A percentile compares a stretch with the other conserved stretches of the same genome.
Evolutionary conservation across 2,113 vertebrate species (phyloP).

Genomic region (Pseudopodoces humilis): DNA sequence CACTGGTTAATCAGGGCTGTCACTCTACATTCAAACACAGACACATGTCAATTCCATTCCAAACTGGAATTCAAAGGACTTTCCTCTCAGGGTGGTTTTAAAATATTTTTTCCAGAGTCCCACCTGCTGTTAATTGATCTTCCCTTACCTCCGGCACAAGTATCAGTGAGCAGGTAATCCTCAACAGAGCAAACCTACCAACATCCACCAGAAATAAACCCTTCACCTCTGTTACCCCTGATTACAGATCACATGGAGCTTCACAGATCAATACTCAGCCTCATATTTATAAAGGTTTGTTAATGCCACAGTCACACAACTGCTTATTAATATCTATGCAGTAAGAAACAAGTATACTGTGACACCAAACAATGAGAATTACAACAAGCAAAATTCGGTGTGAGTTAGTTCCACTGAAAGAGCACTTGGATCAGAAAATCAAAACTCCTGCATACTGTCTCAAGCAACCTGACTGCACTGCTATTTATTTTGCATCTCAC

Average conservation of each 20-base stretch:
- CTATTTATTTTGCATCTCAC: not conserved
- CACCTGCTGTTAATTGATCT: not conserved
- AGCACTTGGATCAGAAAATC: not conserved
- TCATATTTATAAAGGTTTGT: not conserved
- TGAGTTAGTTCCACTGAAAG: not conserved
- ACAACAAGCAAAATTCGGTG: not conserved
- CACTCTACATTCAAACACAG: not conserved
- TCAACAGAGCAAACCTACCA: not conserved
- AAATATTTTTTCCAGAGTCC: not conserved
- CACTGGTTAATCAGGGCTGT: not conserved
- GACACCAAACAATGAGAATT: rapidly evolving
- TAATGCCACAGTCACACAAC: not conserved
- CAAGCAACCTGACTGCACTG: not conserved
- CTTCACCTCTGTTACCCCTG: not conserved
- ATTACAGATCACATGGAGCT: not conserved
- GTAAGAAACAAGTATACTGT: not conserved
- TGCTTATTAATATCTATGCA: not conserved
- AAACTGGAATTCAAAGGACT: not conserved
- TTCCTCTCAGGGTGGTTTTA: not conserved
- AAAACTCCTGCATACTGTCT: not conserved
- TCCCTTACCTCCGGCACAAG: not conserved
- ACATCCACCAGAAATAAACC: not conserved
- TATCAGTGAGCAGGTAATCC: not conserved
- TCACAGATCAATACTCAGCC: not conserved
- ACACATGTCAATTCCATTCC: not conserved